A percentile compares a stretch with the other conserved stretches of the same genome.
phyloP scores from a whole-genome alignment of 2,888 invertebrate species.

The Aporophyla nigra region DNA sequence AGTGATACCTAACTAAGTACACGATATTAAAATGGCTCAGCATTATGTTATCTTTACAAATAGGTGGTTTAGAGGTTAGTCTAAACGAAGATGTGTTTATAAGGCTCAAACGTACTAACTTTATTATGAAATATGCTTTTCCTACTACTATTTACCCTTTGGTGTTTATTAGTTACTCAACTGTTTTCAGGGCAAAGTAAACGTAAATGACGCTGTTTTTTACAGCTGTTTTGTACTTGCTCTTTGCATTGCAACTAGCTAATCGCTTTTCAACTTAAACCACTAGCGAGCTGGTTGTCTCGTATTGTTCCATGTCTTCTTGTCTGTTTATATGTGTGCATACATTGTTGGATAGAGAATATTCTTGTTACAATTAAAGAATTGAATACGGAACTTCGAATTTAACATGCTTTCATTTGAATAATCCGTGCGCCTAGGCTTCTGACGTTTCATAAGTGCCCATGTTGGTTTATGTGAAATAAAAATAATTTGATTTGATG shows the following conservation, averaged over 20 bases:
- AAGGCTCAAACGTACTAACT: not conserved
- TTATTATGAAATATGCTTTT: not conserved
- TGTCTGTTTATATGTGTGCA: too few relatives aligned
- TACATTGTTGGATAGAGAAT: too few relatives aligned
- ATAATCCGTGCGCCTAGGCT: too few relatives aligned
- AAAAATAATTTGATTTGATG: too few relatives aligned
- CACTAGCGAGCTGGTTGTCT: not conserved
- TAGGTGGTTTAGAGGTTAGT: conserved; percentile 6
- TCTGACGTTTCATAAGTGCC: too few relatives aligned
- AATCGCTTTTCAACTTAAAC: too few relatives aligned
- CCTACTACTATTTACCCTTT: not conserved
- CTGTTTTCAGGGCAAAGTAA: too few relatives aligned
- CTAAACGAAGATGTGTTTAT: not conserved
- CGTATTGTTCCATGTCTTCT: too few relatives aligned
- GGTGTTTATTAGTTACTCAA: not conserved
- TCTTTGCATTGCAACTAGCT: not conserved
- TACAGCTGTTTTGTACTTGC: not conserved
- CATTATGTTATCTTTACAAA: conserved; percentile 30
- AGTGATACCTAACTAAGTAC: conserved; percentile 8
- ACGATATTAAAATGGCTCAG: conserved; percentile 24
- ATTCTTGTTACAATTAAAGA: not conserved
- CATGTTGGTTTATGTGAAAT: too few relatives aligned
- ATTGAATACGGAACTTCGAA: too few relatives aligned
- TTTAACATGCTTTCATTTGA: too few relatives aligned
- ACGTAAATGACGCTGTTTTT: too few relatives aligned